Base-by-base conservation (phyloP, 92 coral and sea anemone genomes). In the Heteractis magnifica region DNA sequence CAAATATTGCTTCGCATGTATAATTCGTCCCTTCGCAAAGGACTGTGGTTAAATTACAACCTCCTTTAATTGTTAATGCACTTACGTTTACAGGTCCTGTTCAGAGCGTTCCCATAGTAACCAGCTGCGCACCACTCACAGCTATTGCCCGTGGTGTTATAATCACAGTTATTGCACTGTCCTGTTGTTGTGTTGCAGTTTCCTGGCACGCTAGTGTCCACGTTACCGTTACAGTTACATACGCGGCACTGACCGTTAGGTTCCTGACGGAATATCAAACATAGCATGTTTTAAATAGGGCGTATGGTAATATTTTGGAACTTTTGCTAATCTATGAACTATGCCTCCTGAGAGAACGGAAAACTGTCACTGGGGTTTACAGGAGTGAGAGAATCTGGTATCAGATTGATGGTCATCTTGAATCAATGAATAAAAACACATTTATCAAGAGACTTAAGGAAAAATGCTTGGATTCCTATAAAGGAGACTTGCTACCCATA, bases 121-220 rank as follows among this genome's bases (percentile, higher is more conserved):
- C 90, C 91, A 49, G 94, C 81, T 58, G 84, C 90, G 71, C 98
- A 95, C 93, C 92, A 87, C 80, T 95, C 87, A 51, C 98, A 95
- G 90, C 85, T 85, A 65, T 74, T 71, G 4, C 98, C 98, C 16
- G 96, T 77, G 4, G 98, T 92, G 92, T 94, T 92, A 75, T 88
- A 71, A 19, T 78, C 78, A 73, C 98, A 95, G 84, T 94, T 92
- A 21, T 90, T 88, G 62, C 98, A 95, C 60, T 94, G 86, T 14
- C 98, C 98, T 0, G 98, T 92, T 6, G 96, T 95, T 51, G 89
- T 94, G 90, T 95, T 88, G 80, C 98, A 95, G 78, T 91, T 95
- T 0, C 92, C 94, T 26, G 51, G 70, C 51, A 74, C 20, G 51
- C 64, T 78, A 34, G 65, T 86, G 52, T 87, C 89, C 16, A 88